Evolutionary conservation across 1,140 invertebrate species (phyloP), one percentile per base, ranked within the genome.

Genomic region (Oppia nitens): DNA sequence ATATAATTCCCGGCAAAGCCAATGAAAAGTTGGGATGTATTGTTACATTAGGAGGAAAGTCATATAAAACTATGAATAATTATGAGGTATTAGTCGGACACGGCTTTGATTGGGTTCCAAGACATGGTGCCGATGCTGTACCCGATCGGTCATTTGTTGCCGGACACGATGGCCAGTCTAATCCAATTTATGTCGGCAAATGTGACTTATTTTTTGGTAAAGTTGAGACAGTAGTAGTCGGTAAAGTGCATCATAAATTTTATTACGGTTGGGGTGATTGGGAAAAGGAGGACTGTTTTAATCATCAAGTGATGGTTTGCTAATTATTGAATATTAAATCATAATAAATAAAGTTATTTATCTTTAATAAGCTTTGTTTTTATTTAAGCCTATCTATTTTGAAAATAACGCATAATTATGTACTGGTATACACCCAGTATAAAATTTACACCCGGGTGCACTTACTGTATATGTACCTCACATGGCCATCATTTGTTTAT

Each of bases 211-310:
- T 9, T 40, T 40, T 17, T 9, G 32, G 32, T 17, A 40, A 6
- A 9, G 12, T 6, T 14, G 11, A 56, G 20, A 29, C 26, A 52
- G 6, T 6, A n/a, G 55, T 56, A 3, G 28, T 56, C 11, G 55
- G 55, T 28, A 56, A 56, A 49, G 47, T 56, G 17, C 26, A 56
- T 9, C 12, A 56, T 6, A 32, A 56, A 14, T 56, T 56, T 21
- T 56, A 53, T 29, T 56, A 56, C 27, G 14, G 28, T 17, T 53
- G 11, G 14, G 49, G 4, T 9, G n/a, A 28, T 28, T 4, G 6
- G 6, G 49, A 51, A 28, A 4, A 40, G 12, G 12, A 9, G 6
- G 55, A 40, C 17, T 40, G 32, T 40, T 6, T 9, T 40, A 40
- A 40, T 40, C 32, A 40, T 17, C 6, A 40, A 40, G 32, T 40